Base-by-base conservation (phyloP, 2,113 vertebrate genomes). In the Pachycephala philippinensis region DNA sequence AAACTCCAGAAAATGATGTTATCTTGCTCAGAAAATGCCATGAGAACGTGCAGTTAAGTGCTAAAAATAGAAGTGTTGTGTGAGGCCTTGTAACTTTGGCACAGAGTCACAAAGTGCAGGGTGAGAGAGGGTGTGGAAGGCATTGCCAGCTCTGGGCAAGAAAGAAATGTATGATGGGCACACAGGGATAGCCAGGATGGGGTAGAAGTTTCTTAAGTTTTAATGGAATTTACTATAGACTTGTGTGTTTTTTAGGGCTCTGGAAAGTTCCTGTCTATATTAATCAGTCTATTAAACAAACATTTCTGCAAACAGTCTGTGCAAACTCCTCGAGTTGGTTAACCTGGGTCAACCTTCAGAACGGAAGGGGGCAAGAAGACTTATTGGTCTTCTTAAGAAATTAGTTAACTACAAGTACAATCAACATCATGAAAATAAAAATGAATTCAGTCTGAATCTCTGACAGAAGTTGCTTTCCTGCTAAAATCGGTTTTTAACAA, bases 11-110 rank as follows among this genome's bases (percentile, higher is more conserved):
- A 84, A 85, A 91, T 79, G 61, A 72, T 94, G 74, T 59, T 92
- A 66, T 90, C 92, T 74, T 70, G 44, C 28, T 40, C 80, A 84
- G 75, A 84, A 95, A 94, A 86, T 35, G 26, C 1, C 7, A 45
- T 60, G 31, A 71, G 59, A 77, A 70, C 0, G 5, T 66, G 52
- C 47, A 90, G 35, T 42, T 68, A 77, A 76, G 42, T 42, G 74
- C 77, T 95, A 95, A 96, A 94, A 87, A 91, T 93, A 89, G 86
- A 91, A 70, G 60, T 75, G 80, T 84, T 81, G 47, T 23, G 8
- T 52, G 68, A 95, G 64, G 87, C 33, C 65, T 57, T 60, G 52
- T 52, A 60, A 74, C 50, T 93, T n/a, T 52, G 76, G 85, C 69
- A 60, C 65, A 64, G 21, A 54, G 33, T 77, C 59, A 35, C 5